Evolutionary conservation across 2,797 vertebrate genomes (phyloP).

Genomic region (Ceryle rudis): DNA sequence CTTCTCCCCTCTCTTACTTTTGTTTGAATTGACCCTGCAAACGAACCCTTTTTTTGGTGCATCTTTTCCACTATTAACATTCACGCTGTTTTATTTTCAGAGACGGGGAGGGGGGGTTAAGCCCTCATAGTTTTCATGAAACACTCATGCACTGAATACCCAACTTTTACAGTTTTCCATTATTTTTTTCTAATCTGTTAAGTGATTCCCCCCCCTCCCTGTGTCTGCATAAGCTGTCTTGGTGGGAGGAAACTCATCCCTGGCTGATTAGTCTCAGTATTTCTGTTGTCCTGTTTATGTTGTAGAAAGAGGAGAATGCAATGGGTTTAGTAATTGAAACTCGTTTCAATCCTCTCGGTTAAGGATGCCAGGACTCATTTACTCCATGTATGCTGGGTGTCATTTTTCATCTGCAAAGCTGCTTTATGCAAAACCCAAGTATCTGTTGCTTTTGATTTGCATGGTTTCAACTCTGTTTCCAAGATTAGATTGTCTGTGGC

Average conservation of each 20-base stretch:
- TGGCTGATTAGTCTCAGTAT: background rate
- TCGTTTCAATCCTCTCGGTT: background rate
- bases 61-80: background rate
- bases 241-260: background rate
- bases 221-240: background rate
- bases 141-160: background rate
- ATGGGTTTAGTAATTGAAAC: background rate
- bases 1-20: background rate
- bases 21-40: background rate
- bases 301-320: background rate
- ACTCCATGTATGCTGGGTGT: background rate
- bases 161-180: background rate
- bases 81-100: background rate
- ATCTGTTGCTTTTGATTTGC: background rate
- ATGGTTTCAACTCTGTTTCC: background rate
- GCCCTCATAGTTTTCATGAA: background rate
- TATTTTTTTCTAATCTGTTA: background rate
- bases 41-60: background rate
- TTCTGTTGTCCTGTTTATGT: background rate
- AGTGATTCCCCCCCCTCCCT: fast-evolving
- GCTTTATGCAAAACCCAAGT: background rate
- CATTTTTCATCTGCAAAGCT: constrained; percentile 14
- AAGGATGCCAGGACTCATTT: background rate
- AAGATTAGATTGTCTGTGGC: constrained; percentile 7
- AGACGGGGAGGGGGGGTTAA: background rate